These are phyloP conservation scores for Phocides pigmalion DNA, from an alignment of 1,140 invertebrate species.

Conservation along the genomic window DNA sequence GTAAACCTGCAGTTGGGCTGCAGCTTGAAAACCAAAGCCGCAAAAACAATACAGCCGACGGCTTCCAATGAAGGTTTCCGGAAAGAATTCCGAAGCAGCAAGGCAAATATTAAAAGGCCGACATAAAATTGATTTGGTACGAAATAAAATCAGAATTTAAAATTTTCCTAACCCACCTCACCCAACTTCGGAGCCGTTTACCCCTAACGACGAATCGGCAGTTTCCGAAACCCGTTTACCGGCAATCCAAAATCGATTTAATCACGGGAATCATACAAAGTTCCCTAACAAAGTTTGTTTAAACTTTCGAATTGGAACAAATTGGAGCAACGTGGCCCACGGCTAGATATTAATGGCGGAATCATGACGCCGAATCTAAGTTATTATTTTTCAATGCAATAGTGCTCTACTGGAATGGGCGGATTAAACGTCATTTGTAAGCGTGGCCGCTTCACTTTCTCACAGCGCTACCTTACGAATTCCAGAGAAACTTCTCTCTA, in stretches of 20 bases:
- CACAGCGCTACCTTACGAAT: no score
- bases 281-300: conserved; percentile 73
- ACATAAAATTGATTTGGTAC: conserved; percentile 34
- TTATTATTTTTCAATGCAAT: conserved; percentile 19
- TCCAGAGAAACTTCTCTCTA: no score
- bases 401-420: background rate
- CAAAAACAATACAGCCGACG: conserved; percentile 16
- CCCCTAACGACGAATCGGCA: conserved; percentile 73
- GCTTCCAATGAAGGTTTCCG: conserved; percentile 15
- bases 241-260: conserved; percentile 79
- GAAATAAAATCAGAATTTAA: conserved; percentile 54
- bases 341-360: conserved; percentile 73
- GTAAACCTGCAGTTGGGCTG: background rate
- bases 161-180: conserved; percentile 56
- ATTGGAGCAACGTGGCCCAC: conserved; percentile 72
- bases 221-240: conserved; percentile 70
- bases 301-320: conserved; percentile 76
- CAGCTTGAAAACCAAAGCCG: conserved; percentile 7
- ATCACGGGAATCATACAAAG: conserved; percentile 76
- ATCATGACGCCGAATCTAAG: conserved; percentile 55
- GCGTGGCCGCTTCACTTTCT: no score
- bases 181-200: conserved; percentile 41
- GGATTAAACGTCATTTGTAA: no score
- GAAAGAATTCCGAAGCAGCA: conserved; percentile 26
- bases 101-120: conserved; percentile 28